phyloP scores from a whole-genome alignment of 2,797 vertebrate genomes.

The Caiman crocodilus region DNA sequence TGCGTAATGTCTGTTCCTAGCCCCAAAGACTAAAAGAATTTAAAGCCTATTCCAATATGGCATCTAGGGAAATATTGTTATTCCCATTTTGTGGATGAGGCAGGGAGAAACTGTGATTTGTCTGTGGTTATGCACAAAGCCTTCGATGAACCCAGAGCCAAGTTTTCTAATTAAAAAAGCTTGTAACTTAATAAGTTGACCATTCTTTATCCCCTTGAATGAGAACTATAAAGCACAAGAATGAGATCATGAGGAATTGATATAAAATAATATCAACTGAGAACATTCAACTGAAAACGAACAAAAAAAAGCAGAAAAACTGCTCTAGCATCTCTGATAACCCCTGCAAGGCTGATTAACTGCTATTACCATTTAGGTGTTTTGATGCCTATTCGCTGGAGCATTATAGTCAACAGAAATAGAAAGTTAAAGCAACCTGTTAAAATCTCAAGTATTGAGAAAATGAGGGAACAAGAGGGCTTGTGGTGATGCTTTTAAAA shows the following conservation, averaged over 20 bases:
- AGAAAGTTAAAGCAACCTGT: slow-evolving; percentile 30
- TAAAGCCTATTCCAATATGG: not conserved
- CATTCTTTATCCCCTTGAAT: not conserved
- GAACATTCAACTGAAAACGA: not conserved
- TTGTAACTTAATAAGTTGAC: not conserved
- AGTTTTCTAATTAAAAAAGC: not conserved
- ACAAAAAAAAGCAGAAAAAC: not conserved
- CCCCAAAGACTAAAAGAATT: too few relatives aligned
- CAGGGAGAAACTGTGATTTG: not conserved
- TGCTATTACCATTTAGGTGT: not conserved
- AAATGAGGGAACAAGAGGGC: slow-evolving; percentile 3
- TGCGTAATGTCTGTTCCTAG: too few relatives aligned
- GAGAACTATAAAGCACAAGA: not conserved
- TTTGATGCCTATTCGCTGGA: not conserved
- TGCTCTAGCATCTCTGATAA: not conserved
- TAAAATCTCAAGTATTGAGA: slow-evolving; percentile 29
- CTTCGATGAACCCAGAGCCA: not conserved
- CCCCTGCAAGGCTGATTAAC: not conserved
- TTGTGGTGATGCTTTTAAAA: not conserved
- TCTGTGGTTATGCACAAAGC: not conserved
- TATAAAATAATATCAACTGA: not conserved
- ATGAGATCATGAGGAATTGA: not conserved
- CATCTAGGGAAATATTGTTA: not conserved
- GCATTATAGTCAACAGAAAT: not conserved
- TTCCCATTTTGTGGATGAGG: not conserved